These are phyloP conservation scores for Festucalex cinctus DNA, from an alignment of 2,113 vertebrate genomes.

Conservation along the genomic window DNA sequence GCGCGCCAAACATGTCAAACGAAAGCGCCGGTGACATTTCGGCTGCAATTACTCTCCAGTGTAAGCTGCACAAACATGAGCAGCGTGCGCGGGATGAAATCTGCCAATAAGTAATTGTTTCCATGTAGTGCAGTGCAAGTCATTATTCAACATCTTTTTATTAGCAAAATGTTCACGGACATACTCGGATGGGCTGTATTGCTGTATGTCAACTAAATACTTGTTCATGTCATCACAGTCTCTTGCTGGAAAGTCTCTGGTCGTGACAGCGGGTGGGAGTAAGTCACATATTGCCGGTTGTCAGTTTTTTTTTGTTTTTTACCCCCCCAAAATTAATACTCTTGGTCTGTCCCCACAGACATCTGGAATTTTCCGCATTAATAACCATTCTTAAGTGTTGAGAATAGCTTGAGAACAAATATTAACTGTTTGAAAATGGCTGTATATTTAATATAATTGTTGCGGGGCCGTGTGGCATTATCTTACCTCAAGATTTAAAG, in stretches of 20 bases:
- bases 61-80: slow-evolving; percentile 1
- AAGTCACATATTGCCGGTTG: neutral
- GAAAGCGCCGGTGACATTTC: slow-evolving; percentile 3
- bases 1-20: slow-evolving; percentile 3
- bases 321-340: no score
- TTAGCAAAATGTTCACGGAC: neutral
- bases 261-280: neutral
- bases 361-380: no score
- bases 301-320: neutral
- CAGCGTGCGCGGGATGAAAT: neutral
- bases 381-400: no score
- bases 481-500: no score
- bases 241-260: neutral
- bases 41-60: neutral
- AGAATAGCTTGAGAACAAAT: no score
- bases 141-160: neutral
- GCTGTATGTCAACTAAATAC: neutral
- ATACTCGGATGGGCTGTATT: neutral
- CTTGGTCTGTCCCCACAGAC: no score
- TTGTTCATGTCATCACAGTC: neutral
- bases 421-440: no score
- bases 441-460: no score
- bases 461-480: no score
- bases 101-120: slow-evolving; percentile 7
- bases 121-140: neutral